Percentiles rank a stretch among this genome's conserved stretches.
These are phyloP conservation scores for Tetrapedia diversipes DNA, from an alignment of 2,888 invertebrate species.

Conservation along the genomic window DNA sequence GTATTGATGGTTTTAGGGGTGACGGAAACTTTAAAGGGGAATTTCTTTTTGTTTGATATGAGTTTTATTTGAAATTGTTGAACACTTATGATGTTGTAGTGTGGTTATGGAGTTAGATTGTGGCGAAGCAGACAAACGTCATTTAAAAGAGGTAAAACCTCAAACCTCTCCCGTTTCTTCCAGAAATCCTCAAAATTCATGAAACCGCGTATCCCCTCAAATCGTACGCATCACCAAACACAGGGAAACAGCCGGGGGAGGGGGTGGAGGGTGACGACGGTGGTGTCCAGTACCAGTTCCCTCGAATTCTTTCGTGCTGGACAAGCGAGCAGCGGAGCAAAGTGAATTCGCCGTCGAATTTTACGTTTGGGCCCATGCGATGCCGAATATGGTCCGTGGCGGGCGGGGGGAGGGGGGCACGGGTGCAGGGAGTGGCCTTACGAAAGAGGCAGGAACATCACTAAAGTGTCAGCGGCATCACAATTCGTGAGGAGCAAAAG, in stretches of 20 bases:
- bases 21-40: too few species aligned
- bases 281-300: conserved; percentile 15
- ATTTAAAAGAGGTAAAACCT: too few species aligned
- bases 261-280: not conserved
- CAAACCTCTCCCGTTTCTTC: not conserved
- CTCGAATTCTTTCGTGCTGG: conserved; percentile 36
- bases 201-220: not conserved
- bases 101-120: too few species aligned
- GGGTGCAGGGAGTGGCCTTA: conserved; percentile 39
- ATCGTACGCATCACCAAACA: not conserved
- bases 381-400: conserved; percentile 64
- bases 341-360: conserved; percentile 64
- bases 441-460: conserved; percentile 79
- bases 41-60: too few species aligned
- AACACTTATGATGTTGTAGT: too few species aligned
- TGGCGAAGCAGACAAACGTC: too few species aligned
- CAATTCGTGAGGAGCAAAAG: conserved; percentile 81
- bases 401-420: conserved; percentile 16
- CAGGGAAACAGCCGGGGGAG: too few species aligned
- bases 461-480: conserved; percentile 83
- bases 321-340: conserved; percentile 21
- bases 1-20: too few species aligned
- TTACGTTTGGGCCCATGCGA: conserved; percentile 57
- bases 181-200: not conserved
- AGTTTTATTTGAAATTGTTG: too few species aligned